Conservation (phyloP, 2,113 vertebrate genomes). For the Scartelaos histophorus region DNA sequence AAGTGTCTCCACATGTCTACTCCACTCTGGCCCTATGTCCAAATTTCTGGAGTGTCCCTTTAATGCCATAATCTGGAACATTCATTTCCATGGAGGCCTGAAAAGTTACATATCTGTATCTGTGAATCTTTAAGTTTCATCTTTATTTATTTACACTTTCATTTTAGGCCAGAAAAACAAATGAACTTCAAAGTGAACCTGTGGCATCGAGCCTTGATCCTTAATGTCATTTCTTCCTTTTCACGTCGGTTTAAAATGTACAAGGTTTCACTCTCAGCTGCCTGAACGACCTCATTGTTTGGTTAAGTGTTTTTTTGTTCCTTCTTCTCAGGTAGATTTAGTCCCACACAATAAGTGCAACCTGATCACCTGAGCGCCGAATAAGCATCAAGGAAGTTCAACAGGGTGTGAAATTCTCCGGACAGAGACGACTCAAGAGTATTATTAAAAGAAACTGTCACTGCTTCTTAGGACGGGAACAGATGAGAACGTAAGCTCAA, state of each 20-base stretch:
- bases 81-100: too few relatives aligned
- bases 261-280: not conserved
- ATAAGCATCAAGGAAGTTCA: slow-evolving; percentile 34
- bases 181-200: not conserved
- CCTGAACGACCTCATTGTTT: slow-evolving; percentile 7
- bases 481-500: not conserved
- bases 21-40: too few relatives aligned
- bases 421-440: slow-evolving; percentile 29
- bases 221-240: not conserved
- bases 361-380: slow-evolving; percentile 39
- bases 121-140: too few relatives aligned
- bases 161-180: not conserved
- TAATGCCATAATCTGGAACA: too few relatives aligned
- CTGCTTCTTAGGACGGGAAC: slow-evolving; percentile 16
- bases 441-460: slow-evolving; percentile 16
- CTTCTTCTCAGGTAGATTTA: slow-evolving; percentile 40
- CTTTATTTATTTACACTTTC: too few relatives aligned
- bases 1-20: too few relatives aligned
- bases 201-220: not conserved
- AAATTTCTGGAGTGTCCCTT: too few relatives aligned
- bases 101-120: too few relatives aligned
- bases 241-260: slow-evolving; percentile 4
- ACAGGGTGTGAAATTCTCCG: slow-evolving; percentile 57
- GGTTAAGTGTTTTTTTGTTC: slow-evolving; percentile 31
- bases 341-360: slow-evolving; percentile 39